phyloP scores from a whole-genome alignment of 2,888 invertebrate species.

The Caenorhabditis zanzibari region DNA sequence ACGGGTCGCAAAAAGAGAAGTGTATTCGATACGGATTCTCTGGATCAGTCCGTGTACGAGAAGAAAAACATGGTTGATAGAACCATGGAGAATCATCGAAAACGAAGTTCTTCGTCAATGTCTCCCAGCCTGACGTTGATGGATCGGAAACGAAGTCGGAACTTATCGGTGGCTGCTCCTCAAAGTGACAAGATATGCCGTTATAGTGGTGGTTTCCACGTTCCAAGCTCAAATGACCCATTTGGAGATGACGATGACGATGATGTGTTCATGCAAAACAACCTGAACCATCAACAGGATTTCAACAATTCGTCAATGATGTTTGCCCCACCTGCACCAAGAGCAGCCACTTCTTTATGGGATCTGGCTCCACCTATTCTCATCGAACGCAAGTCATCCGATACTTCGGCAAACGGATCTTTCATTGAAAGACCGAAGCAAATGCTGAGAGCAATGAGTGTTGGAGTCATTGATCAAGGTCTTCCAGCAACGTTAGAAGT shows the following conservation, averaged over 20 bases:
- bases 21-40: conserved; percentile 24
- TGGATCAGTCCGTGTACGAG: conserved; percentile 54
- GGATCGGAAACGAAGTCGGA: conserved; percentile 39
- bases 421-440: conserved; percentile 37
- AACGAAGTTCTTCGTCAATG: conserved; percentile 37
- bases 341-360: conserved; percentile 36
- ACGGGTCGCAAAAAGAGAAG: conserved; percentile 49
- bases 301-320: neutral
- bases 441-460: conserved; percentile 53
- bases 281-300: neutral
- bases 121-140: conserved; percentile 31
- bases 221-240: conserved; percentile 19
- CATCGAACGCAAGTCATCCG: conserved; percentile 36
- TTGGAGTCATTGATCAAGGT: conserved; percentile 41
- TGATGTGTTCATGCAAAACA: conserved; percentile 27
- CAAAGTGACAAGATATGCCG: conserved; percentile 42
- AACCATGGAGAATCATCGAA: conserved; percentile 34
- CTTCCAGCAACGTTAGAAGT: conserved; percentile 61
- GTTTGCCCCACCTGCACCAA: conserved; percentile 8
- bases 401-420: conserved; percentile 47
- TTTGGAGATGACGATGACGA: conserved; percentile 45
- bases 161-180: conserved; percentile 30
- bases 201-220: conserved; percentile 8
- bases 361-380: conserved; percentile 26
- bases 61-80: neutral